Conservation (phyloP, 2,888 invertebrate genomes). For the Periphyllus acericola region DNA sequence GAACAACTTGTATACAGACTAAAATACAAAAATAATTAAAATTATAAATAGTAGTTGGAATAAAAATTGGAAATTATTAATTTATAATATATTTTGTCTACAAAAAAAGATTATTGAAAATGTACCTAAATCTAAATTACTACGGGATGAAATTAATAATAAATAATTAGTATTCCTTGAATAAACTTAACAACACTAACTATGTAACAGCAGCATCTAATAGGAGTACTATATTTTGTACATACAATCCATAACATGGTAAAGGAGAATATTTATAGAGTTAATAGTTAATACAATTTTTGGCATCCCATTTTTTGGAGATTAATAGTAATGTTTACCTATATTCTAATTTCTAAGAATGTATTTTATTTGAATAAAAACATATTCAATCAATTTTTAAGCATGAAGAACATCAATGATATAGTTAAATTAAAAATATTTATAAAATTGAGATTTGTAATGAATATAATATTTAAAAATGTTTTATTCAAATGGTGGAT, state of each 20-base stretch:
- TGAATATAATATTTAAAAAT: not conserved
- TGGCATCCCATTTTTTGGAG: not conserved
- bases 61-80: not conserved
- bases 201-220: slow-evolving; percentile 9
- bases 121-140: slow-evolving; percentile 33
- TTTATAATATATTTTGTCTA: slow-evolving; percentile 30
- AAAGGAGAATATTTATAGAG: not conserved
- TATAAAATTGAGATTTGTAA: not conserved
- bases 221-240: not conserved
- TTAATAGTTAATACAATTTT: not conserved
- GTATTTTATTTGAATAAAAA: not conserved
- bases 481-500: not conserved
- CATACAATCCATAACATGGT: slow-evolving; percentile 1
- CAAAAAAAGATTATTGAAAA: slow-evolving; percentile 11
- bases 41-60: not conserved
- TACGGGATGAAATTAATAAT: slow-evolving; percentile 14
- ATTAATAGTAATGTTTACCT: not conserved
- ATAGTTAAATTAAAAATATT: not conserved
- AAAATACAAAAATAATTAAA: slow-evolving; percentile 3
- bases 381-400: not conserved
- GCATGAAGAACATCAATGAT: not conserved
- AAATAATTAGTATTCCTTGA: slow-evolving; percentile 12
- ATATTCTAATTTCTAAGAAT: not conserved
- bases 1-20: not conserved
- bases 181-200: slow-evolving; percentile 15